phyloP scores from a whole-genome alignment of 2,113 vertebrate species.

The Leuciscus idus region DNA sequence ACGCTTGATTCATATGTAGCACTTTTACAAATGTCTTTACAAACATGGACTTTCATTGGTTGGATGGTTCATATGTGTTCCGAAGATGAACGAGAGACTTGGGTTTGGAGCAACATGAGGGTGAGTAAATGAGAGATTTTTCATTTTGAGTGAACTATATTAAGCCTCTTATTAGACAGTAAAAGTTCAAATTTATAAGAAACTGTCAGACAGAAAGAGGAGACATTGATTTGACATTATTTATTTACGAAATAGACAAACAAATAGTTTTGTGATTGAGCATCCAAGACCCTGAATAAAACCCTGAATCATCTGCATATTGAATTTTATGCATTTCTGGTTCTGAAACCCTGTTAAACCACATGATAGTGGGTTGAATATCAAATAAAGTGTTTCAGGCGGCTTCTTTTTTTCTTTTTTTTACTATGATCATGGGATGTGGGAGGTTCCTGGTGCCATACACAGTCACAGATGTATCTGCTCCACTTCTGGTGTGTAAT shows the following conservation, averaged over 20 bases:
- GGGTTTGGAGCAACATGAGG: too few species aligned
- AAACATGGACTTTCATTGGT: too few species aligned
- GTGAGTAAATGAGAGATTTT: neutral
- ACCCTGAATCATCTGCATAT: neutral
- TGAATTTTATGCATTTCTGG: neutral
- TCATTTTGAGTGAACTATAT: neutral
- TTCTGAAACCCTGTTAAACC: constrained; percentile 13
- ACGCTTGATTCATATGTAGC: too few species aligned
- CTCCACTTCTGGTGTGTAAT: constrained; percentile 50
- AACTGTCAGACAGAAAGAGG: neutral
- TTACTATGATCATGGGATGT: constrained; percentile 1
- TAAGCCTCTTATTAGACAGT: neutral
- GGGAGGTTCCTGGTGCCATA: constrained; percentile 22
- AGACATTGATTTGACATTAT: neutral
- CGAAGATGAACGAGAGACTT: too few species aligned
- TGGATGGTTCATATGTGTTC: too few species aligned
- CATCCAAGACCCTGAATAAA: neutral
- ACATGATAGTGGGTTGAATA: neutral
- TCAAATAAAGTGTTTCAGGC: constrained; percentile 14
- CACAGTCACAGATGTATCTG: constrained; percentile 24
- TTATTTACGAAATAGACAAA: neutral
- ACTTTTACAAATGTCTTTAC: too few species aligned
- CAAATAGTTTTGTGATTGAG: neutral
- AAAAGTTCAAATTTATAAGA: neutral
- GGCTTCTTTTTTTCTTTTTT: neutral